Evolutionary conservation across 2,888 invertebrate genomes (phyloP).

Genomic region (Molanna angustata): DNA sequence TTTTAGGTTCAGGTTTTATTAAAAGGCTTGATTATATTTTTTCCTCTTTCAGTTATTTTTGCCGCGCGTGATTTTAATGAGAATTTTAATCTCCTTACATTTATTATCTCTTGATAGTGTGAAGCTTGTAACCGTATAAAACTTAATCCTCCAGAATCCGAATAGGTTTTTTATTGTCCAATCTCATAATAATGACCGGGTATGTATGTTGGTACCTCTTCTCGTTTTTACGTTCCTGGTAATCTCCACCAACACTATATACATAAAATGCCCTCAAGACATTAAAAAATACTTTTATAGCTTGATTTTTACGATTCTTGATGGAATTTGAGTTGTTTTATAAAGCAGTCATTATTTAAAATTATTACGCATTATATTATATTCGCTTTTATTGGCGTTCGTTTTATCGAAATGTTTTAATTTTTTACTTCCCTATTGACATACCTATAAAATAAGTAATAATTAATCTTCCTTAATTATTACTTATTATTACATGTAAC

Average conservation of each 20-base stretch:
- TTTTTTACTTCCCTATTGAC: not conserved
- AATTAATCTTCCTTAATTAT: not conserved
- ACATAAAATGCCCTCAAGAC: too few species aligned
- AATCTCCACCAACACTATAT: not conserved
- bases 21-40: too few species aligned
- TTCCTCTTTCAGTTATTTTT: too few species aligned
- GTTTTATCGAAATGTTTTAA: too few species aligned
- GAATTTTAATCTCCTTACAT: too few species aligned
- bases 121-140: too few species aligned
- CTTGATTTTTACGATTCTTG: constrained; percentile 5
- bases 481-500: not conserved
- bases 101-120: too few species aligned
- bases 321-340: constrained; percentile 1
- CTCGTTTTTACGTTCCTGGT: not conserved
- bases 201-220: not conserved
- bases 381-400: not conserved
- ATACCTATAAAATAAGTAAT: not conserved
- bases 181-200: not conserved
- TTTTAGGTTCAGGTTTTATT: too few species aligned
- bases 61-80: too few species aligned
- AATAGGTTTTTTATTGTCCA: constrained; percentile 6
- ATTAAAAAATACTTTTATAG: not conserved
- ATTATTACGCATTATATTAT: not conserved
- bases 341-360: not conserved
- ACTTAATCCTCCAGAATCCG: too few species aligned